These are phyloP conservation scores for Podarcis siculus DNA, from an alignment of 2,797 vertebrate genomes.

Conservation along the genomic window DNA sequence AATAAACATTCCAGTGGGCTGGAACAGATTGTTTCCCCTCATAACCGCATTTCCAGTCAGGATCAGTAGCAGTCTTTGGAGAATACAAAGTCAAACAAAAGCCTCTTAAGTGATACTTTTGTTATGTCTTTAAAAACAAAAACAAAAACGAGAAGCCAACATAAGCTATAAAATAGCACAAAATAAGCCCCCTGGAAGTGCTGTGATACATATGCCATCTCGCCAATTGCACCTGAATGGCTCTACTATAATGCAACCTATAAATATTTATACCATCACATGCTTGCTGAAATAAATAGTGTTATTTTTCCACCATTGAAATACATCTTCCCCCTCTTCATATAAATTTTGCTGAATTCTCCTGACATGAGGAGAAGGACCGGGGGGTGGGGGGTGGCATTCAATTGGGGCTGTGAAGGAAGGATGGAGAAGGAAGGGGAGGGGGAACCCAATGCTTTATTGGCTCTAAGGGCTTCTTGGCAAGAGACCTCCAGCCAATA, in stretches of 20 bases:
- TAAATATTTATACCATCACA: background rate
- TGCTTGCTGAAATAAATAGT: background rate
- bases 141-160: background rate
- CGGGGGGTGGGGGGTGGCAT: accelerated
- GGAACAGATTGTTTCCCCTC: background rate
- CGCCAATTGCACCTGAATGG: background rate
- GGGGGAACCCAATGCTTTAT: accelerated
- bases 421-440: accelerated
- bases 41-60: background rate
- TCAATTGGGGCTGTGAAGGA: too few relatives aligned
- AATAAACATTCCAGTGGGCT: background rate
- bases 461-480: background rate
- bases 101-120: background rate
- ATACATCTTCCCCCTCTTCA: background rate
- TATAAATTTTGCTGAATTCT: background rate
- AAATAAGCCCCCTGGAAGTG: background rate
- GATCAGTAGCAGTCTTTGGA: background rate
- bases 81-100: background rate
- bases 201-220: background rate
- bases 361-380: background rate
- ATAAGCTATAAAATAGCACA: background rate
- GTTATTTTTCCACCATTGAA: accelerated
- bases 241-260: constrained; percentile 1
- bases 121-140: background rate
- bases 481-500: background rate